Conservation (phyloP, 2,888 invertebrate genomes). For the Synergus gifuensis region DNA sequence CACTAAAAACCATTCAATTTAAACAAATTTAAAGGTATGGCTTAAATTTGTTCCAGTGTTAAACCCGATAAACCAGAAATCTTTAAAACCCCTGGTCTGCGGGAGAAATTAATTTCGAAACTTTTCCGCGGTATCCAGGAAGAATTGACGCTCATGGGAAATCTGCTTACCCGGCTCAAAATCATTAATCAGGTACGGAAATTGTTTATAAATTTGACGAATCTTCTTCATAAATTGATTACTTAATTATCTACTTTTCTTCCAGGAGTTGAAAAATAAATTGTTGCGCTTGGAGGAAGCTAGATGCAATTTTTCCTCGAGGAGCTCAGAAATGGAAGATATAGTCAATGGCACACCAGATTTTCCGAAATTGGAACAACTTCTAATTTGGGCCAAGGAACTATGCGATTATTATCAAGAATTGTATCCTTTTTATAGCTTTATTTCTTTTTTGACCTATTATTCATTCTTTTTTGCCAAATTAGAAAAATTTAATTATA, state of each 20-base stretch:
- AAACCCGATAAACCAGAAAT: slow-evolving; percentile 10
- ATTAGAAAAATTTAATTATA: background rate
- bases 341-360: slow-evolving; percentile 65
- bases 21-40: too few relatives aligned
- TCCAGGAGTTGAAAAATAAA: slow-evolving; percentile 66
- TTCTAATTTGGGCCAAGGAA: slow-evolving; percentile 68
- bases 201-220: background rate
- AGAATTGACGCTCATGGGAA: background rate
- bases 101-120: slow-evolving; percentile 3
- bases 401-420: slow-evolving; percentile 61
- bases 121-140: slow-evolving; percentile 12
- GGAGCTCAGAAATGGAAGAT: slow-evolving; percentile 60
- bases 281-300: slow-evolving; percentile 61
- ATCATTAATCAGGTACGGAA: slow-evolving; percentile 1
- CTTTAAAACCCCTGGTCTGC: background rate
- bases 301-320: slow-evolving; percentile 61
- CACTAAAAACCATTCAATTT: too few relatives aligned
- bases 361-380: slow-evolving; percentile 65
- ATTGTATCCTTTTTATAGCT: slow-evolving; percentile 62
- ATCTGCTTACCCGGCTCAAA: background rate
- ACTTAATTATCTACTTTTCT: background rate
- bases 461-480: too few relatives aligned
- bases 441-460: background rate
- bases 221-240: background rate
- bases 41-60: background rate